Evolutionary conservation across 2,888 invertebrate genomes (phyloP), one percentile per base, ranked within the genome.

Genomic region (Chymomyza amoena): DNA sequence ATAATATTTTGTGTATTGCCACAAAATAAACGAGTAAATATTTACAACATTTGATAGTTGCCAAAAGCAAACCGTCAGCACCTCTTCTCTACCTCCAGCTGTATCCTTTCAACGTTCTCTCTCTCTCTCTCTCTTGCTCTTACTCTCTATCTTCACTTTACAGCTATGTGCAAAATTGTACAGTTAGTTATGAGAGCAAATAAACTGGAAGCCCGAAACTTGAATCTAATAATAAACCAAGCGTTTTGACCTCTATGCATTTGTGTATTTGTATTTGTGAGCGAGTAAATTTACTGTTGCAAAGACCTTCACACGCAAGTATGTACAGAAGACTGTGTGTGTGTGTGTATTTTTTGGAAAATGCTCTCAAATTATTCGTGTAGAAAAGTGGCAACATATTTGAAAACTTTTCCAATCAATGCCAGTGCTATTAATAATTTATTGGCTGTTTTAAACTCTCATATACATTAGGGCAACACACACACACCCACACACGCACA

Each of bases 351-450:
- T 20, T 57, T 57, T 57, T 25, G 59, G 67, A 70, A 81, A 84
- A 80, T 77, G 69, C 79, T 84, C 76, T 75, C 79, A 84, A 85
- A 82, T 86, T 86, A 85, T 85, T 85, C 84, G 84, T 80, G 86
- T 83, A 83, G 86, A 85, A 83, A 87, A 88, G 87, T 86, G 87
- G 86, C 86, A 86, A 83, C 87, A 87, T 87, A 88, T 88, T 87
- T 86, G 87, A 83, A 88, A 88, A 88, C 75, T 88, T 88, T 88
- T 86, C 80, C 87, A 88, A 88, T 88, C 87, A 87, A 83, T 87
- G 86, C 81, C 81, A 76, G 77, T 73, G 87, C 80, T 87, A 86
- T 88, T 88, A 87, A 88, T 88, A 88, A 87, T 88, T 86, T 84
- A 87, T 84, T 87, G 79, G 77, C 78, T 81, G 79, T 75, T 88